phyloP scores from a whole-genome alignment of 2,888 invertebrate genomes.

The Drosophila rellima region DNA sequence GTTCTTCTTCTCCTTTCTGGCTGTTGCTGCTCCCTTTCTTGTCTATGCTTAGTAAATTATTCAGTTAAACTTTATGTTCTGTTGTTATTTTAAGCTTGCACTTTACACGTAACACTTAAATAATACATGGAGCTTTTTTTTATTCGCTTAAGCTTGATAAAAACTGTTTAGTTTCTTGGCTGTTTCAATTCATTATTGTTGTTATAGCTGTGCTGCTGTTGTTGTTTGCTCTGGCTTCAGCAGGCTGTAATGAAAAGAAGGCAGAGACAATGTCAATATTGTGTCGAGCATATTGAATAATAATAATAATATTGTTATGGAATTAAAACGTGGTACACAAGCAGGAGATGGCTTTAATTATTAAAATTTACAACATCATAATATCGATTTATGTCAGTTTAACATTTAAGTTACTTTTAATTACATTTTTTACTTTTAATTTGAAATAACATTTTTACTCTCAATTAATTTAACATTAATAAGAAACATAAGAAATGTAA shows the following conservation, averaged over 20 bases:
- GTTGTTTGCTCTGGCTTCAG: slow-evolving; percentile 2
- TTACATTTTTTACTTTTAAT: too few species aligned
- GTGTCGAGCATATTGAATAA: background rate
- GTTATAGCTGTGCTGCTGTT: slow-evolving; percentile 1
- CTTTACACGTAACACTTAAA: slow-evolving; percentile 59
- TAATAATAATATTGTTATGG: background rate
- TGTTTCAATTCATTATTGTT: slow-evolving; percentile 55
- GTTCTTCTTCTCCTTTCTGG: slow-evolving; percentile 11
- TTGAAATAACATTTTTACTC: too few species aligned
- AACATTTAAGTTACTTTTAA: too few species aligned
- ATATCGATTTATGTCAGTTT: too few species aligned
- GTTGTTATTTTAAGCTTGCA: slow-evolving; percentile 45
- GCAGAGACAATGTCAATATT: background rate
- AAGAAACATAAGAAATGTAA: too few species aligned
- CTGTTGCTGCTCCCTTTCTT: slow-evolving; percentile 7
- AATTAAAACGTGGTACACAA: background rate
- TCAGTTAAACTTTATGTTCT: slow-evolving; percentile 30
- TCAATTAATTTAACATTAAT: too few species aligned
- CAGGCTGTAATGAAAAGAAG: slow-evolving; percentile 50
- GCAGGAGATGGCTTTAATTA: too few species aligned
- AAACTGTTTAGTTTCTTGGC: slow-evolving; percentile 16
- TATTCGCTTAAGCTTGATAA: background rate
- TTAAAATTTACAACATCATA: too few species aligned
- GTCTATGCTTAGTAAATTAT: slow-evolving; percentile 29
- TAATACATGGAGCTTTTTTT: slow-evolving; percentile 53